Base-by-base conservation (phyloP, 2,113 vertebrate genomes). In the Abramis brama region DNA sequence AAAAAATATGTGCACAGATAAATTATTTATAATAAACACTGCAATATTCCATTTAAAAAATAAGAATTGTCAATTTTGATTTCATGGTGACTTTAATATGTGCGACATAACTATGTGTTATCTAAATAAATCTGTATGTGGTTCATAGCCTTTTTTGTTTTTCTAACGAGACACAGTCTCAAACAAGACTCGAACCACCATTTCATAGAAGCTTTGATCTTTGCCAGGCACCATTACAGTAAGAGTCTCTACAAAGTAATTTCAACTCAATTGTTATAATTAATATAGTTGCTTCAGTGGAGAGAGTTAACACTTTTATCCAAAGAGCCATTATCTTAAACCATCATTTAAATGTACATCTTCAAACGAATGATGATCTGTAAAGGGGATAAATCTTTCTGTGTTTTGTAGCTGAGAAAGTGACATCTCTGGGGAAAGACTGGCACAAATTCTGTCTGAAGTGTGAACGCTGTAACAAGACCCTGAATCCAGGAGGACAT, bases 381-480 rank as follows among this genome's bases (percentile, higher is more conserved):
- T 43, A 45, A 79, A 79, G 4, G 1, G 21, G 6, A 39, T 36
- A 60, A 27, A 45, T 17, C 2, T 75, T 2, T 83, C 33, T 83
- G 17, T 87, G 33, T 85, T 6, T 75, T 82, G 30, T 92, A 97
- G 96, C 96, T 0, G 96, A 97, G 92, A 97, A 97, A 83, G 97
- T 98, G 83, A 95, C 97, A 3, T 99, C 97, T 74, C 91, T 98
- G 86, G 97, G 97, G 62, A 99, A 98, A 88, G 97, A 98, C 86
- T 99, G 97, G 97, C 97, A 99, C 94, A 97, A 97, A 90, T 98
- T 98, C 91, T 99, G 97, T 89, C 94, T 99, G 89, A 98, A 97
- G 88, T 99, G 97, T 1, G 97, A 98, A 87, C 97, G 96, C 87
- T 98, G 97, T 92, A 97, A 86, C 94, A 99, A 98, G 95, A 99